Base-by-base conservation (phyloP, 2,113 vertebrate genomes). In the Mormoops blainvillei region DNA sequence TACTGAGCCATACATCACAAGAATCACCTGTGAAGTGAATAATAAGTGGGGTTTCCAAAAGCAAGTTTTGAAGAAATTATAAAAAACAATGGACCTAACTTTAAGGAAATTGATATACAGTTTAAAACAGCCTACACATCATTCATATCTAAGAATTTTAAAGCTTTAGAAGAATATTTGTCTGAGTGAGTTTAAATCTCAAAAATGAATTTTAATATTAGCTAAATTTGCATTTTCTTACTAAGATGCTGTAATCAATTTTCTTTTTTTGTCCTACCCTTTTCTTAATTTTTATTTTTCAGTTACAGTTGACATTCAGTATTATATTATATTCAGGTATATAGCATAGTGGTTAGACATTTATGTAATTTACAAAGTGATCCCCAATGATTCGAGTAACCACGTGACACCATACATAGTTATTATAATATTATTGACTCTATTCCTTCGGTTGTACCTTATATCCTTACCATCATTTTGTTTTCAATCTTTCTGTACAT, bases 141-240 rank as follows among this genome's bases (percentile, higher is more conserved):
- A 92, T 7, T 84, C 50, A 70, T 70, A 54, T 36, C 41, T 92
- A 87, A 92, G 28, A 86, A 78, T 68, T 82, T 56, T 41, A 94
- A 84, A 74, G 9, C 1, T 58, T 41, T 85, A n/a, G 26, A 63
- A 36, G 20, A 56, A 68, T 88, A 74, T 74, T 50, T 86, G 38
- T 77, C 24, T 67, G 63, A 81, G 36, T 14, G 18, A 45, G 24
- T 73, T 88, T 87, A 91, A 91, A 78, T 74, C 5, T 80, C 24
- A 43, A 85, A 97, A 45, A 12, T 76, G 87, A 81, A 48, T 52
- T 10, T 68, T 77, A 76, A 71, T 65, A 92, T 87, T 68, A 38
- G 68, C 8, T 89, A 19, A 94, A 96, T 68, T 91, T 93, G 18
- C 4, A 89, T 89, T 94, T 92, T 83, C 71, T 87, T 89, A 71